A percentile compares a stretch with the other conserved stretches of the same genome.
Evolutionary conservation across 2,797 vertebrate genomes (phyloP).

Genomic region (Arctocebus calabarensis): DNA sequence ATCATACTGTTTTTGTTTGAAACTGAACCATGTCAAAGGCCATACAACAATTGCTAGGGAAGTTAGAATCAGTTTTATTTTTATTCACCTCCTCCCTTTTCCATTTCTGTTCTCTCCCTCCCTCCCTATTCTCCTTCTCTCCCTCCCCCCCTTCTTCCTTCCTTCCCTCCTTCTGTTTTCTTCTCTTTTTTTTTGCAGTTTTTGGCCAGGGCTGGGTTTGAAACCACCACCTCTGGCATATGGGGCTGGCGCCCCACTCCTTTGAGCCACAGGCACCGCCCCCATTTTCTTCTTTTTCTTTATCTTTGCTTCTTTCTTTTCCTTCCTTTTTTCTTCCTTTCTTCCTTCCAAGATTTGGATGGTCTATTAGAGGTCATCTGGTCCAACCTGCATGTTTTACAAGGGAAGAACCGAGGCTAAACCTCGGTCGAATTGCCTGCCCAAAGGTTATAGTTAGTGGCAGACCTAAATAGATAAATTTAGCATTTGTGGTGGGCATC

Average conservation of each 20-base stretch:
- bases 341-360: background rate
- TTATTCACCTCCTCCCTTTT: background rate
- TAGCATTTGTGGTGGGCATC: conserved; percentile 46
- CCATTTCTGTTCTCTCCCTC: background rate
- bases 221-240: no score
- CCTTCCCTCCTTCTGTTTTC: no score
- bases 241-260: no score
- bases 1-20: background rate
- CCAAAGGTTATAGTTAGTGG: conserved; percentile 54
- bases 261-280: no score
- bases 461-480: conserved; percentile 43
- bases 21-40: background rate
- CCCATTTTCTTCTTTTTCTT: no score
- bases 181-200: background rate
- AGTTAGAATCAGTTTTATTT: conserved; percentile 22
- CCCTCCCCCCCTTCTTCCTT: background rate
- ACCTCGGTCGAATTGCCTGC: background rate
- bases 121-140: background rate
- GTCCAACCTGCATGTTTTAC: conserved; percentile 43
- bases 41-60: background rate
- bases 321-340: background rate
- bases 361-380: conserved; percentile 34
- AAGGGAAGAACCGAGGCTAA: conserved; percentile 44
- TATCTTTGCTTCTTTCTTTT: background rate
- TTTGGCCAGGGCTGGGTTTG: no score